A percentile compares a stretch with the other conserved stretches of the same genome.
These are phyloP conservation scores for Orthonevra nobilis DNA, from an alignment of 2,888 invertebrate species.

Conservation along the genomic window DNA sequence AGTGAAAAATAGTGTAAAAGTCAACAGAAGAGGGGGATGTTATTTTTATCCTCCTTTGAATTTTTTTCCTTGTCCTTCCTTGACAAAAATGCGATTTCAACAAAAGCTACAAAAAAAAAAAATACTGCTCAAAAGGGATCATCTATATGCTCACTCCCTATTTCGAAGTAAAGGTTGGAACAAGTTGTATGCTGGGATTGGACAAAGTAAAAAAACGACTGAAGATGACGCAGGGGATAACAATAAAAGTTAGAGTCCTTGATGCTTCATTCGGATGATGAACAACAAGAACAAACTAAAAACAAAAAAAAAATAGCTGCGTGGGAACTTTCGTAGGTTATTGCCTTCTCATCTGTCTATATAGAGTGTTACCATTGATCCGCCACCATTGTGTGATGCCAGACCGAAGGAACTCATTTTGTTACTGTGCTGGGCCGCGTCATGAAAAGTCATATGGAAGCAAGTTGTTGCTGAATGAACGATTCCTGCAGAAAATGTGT, in stretches of 20 bases:
- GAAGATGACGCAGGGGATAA: conserved; percentile 9
- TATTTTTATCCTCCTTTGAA: conserved; percentile 41
- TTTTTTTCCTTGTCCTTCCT: background rate
- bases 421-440: background rate
- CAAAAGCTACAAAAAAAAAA: conserved; percentile 12
- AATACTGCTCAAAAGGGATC: conserved; percentile 30
- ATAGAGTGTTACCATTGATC: background rate
- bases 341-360: conserved; percentile 7
- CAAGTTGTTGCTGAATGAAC: conserved; percentile 23
- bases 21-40: conserved; percentile 56
- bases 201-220: conserved; percentile 2
- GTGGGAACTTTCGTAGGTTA: conserved; percentile 46
- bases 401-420: background rate
- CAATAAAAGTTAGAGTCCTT: conserved; percentile 57
- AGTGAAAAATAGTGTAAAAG: conserved; percentile 70
- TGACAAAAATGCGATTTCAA: conserved; percentile 19
- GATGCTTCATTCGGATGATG: conserved; percentile 58
- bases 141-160: conserved; percentile 47
- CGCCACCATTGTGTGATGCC: background rate
- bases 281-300: background rate
- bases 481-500: conserved; percentile 22
- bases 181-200: conserved; percentile 49
- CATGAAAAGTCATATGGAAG: conserved; percentile 41
- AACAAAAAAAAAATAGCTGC: conserved; percentile 10
- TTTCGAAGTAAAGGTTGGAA: conserved; percentile 30